Base-by-base conservation (phyloP, 2,888 invertebrate species). In the Drosophila kokeensis region DNA sequence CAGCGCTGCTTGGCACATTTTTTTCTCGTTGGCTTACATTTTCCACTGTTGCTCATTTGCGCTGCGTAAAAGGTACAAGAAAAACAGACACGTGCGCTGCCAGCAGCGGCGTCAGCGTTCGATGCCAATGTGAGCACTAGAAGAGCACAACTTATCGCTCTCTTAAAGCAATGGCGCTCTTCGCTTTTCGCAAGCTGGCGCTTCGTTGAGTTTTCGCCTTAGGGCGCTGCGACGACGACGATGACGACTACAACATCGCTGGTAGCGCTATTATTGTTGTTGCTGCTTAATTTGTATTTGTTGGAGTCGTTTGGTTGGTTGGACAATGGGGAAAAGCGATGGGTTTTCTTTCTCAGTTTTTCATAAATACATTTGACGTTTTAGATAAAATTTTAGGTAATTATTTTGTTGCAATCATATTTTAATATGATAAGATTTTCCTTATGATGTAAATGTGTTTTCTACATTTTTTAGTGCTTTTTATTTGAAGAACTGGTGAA, bases 141-240 rank as follows among this genome's bases (percentile, higher is more conserved):
- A 82, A 79, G 82, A 79, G 78, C 62, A 55, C n/a, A 49, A 5
- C 7, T 15, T 15, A n/a, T 0, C 10, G 53, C 45, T 79, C 84
- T 85, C 84, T 85, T 89, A 83, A 36, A 27, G 40, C 32, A 49
- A 34, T 24, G 18, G 13, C 70, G 70, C 86, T 76, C 84, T 73
- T 72, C 10, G 64, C 54, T 49, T 59, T n/a, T 38, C 45, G 30
- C 45, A 27, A 32, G 18, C 30, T 52, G 29, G 50, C 55, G 83
- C 66, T 87, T 89, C 91, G 85, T 90, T 90, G 36, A 89, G 87
- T 89, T 90, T 76, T 71, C 49, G 70, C 59, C 62, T 40, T 52
- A 59, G 61, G 34, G 54, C 52, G 49, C 24, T 54, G 73, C 49
- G 53, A n/a, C 36, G 32, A 27, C 24, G 27, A 55, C 73, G 27